Evolutionary conservation across 2,888 invertebrate species (phyloP).

Genomic region (Crossocerus cetratus): DNA sequence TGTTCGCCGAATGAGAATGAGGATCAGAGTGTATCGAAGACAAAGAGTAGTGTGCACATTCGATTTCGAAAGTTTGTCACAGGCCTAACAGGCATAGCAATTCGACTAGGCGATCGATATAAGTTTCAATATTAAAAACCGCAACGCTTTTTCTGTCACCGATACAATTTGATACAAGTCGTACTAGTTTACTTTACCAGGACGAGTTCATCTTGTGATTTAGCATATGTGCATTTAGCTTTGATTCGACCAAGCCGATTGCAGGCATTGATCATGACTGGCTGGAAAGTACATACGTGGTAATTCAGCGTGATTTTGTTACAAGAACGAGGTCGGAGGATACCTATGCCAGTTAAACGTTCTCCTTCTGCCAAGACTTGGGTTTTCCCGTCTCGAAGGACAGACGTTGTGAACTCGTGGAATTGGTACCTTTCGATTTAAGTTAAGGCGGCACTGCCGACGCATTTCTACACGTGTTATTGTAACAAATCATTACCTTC

Average conservation of each 20-base stretch:
- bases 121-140: no score
- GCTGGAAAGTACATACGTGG: slow-evolving; percentile 29
- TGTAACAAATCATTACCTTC: not conserved
- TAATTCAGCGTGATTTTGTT: slow-evolving; percentile 37
- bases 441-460: slow-evolving; percentile 14
- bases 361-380: slow-evolving; percentile 29
- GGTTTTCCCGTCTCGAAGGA: slow-evolving; percentile 57
- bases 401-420: slow-evolving; percentile 23
- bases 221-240: no score
- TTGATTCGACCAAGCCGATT: not conserved
- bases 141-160: no score
- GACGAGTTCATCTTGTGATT: no score
- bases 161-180: no score
- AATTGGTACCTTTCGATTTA: slow-evolving; percentile 2
- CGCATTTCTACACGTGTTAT: slow-evolving; percentile 10
- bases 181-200: no score
- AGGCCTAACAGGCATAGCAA: no score
- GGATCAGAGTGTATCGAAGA: slow-evolving; percentile 34
- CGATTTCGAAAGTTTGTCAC: not conserved
- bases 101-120: no score
- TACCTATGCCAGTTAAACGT: slow-evolving; percentile 18
- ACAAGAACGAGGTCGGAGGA: slow-evolving; percentile 48
- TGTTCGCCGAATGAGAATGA: slow-evolving; percentile 24
- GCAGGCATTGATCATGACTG: not conserved
- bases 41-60: slow-evolving; percentile 45